Base-by-base conservation (phyloP, 2,888 invertebrate species). In the Mythimna lalbum region DNA sequence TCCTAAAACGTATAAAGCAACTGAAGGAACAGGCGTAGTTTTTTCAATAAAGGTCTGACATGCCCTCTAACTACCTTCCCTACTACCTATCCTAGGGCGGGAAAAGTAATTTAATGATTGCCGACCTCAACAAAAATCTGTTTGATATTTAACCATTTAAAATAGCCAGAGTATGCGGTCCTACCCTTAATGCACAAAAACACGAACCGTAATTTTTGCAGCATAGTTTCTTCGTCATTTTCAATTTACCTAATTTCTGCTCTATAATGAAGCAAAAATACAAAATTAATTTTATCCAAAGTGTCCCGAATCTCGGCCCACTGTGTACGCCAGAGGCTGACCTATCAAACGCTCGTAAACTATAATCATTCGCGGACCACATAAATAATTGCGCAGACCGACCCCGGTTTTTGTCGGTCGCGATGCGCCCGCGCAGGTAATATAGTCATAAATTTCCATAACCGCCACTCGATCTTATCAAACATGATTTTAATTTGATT, bases 361-460 rank as follows among this genome's bases (percentile, higher is more conserved):
- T 94, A 94, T 95, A 96, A 95, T 95, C 94, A 95, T 94, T 94
- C 90, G 94, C 93, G 92, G 94, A 90, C 90, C 91, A 92, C 92
- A 95, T 95, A 95, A 95, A 96, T 95, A 95, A 95, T 95, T 95
- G 93, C 93, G 90, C 88, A 89, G 92, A 90, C 90, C 93, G 92
- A 92, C 88, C 91, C 94, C 91, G 92, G 93, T 94, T 95, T 93
- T 95, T 93, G 93, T 93, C 92, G 92, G 93, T 82, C 87, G 88
- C 88, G 92, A 90, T 94, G 95, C 95, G 94, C 93, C 89, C 86
- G 94, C 94, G 94, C 95, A 95, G 95, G 95, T 96, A 96, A 96
- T 96, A 96, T 95, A 96, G 96, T 95, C 96, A 96, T 95, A 96
- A 96, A 96, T 96, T 95, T 95, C 94, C 95, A 95, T 96, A 96